Percentiles rank a stretch among this genome's conserved stretches.
Evolutionary conservation across 2,888 invertebrate species (phyloP).

Genomic region (Hymenopus coronatus): DNA sequence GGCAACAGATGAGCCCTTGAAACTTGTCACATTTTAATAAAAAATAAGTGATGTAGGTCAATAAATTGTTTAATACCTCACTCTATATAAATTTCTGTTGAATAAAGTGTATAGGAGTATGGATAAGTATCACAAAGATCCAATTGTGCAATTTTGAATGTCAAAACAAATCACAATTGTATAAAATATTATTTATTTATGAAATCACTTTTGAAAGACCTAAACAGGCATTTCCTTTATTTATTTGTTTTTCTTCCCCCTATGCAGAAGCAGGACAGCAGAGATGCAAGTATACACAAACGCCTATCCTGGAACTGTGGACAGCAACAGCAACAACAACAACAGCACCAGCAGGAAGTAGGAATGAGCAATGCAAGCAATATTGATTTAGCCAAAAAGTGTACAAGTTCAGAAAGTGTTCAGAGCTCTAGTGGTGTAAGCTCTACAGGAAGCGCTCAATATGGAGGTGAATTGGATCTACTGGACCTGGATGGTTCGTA

Average conservation of each 20-base stretch:
- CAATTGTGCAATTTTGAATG: too few relatives aligned
- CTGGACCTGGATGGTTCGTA: conserved; percentile 17
- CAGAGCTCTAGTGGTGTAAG: conserved; percentile 32
- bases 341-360: conserved; percentile 17
- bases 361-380: neutral
- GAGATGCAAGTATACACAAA: conserved; percentile 57
- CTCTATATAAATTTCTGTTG: too few relatives aligned
- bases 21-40: too few relatives aligned
- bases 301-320: conserved; percentile 61
- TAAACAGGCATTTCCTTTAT: too few relatives aligned
- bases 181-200: too few relatives aligned
- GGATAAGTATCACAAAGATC: too few relatives aligned
- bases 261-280: conserved; percentile 50
- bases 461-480: conserved; percentile 18
- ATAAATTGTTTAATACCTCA: too few relatives aligned
- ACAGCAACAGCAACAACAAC: conserved; percentile 14
- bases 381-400: conserved; percentile 5
- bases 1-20: too few relatives aligned
- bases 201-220: too few relatives aligned
- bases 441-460: conserved; percentile 23
- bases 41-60: too few relatives aligned
- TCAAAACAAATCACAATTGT: too few relatives aligned
- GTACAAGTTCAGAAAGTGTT: conserved; percentile 28
- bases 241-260: neutral
- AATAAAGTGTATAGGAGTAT: too few relatives aligned